Evolutionary conservation across 2,113 vertebrate species (phyloP), one percentile per base, ranked within the genome.

Genomic region (Pyxicephalus adspersus): DNA sequence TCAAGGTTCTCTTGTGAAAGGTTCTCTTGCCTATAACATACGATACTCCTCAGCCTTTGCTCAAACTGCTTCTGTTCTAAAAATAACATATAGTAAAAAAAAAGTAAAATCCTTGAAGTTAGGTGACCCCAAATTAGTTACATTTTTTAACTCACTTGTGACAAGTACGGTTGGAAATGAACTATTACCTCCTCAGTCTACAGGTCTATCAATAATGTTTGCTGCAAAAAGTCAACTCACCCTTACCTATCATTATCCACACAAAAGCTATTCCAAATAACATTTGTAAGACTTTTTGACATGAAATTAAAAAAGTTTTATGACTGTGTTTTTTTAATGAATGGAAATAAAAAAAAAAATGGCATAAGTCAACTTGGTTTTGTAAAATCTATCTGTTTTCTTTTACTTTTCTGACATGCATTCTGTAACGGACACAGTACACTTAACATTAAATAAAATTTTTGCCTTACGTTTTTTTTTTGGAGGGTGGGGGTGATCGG

Each of bases 261-360:
- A 65, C 7, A 65, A 18, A n/a, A 31, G 19, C 16, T 19, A 31
- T 18, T 34, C 17, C 29, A 26, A 65, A 2, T 28, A 31, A 65
- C 26, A 29, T 65, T 65, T 65, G 18, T 65, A 65, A 31, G 63
- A 65, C 63, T 34, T 65, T 65, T 29, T 65, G 29, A 65, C 26
- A 65, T 65, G 17, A 65, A 65, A 65, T 65, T 29, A 65, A 31
- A 26, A 64, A 65, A 65, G 17, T 28, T 28, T 20, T 65, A 31
- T 31, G 58, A 23, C 58, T 58, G 20, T 3, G 2, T 61, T 61
- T 61, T 61, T 25, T 61, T 61, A 61, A 61, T 61, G 22, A 61
- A 61, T 61, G 58, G 58, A 61, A 61, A 61, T 61, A 58, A 7
- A 16, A 50, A 34, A 65, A 70, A 31, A 18, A 22, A 23, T 22